Evolutionary conservation across 2,888 invertebrate species (phyloP).

Genomic region (Platynereis dumerilii): DNA sequence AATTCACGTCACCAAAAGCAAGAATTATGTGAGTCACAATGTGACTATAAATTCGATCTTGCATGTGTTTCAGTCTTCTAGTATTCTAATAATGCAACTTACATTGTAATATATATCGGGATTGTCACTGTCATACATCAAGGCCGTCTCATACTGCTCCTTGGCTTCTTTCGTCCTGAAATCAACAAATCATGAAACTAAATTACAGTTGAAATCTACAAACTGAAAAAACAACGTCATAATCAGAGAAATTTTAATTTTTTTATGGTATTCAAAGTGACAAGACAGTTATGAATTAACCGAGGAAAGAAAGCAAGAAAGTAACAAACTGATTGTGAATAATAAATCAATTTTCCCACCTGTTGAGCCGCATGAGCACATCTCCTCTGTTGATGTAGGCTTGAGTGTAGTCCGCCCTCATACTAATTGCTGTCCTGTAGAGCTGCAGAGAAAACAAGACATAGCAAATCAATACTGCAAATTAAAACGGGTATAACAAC

Average conservation of each 20-base stretch:
- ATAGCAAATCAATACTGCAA: too few relatives aligned
- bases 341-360: too few relatives aligned
- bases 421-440: constrained; percentile 93
- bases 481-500: too few relatives aligned
- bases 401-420: constrained; percentile 91
- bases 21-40: too few relatives aligned
- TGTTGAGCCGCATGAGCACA: constrained; percentile 91
- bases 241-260: too few relatives aligned
- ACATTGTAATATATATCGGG: constrained; percentile 64
- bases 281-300: too few relatives aligned
- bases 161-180: constrained; percentile 87
- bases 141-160: constrained; percentile 90
- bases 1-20: too few relatives aligned
- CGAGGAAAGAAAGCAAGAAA: not conserved
- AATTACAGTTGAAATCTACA: not conserved
- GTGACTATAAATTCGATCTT: too few relatives aligned
- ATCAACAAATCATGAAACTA: constrained; percentile 16
- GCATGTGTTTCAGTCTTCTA: too few relatives aligned
- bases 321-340: too few relatives aligned
- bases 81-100: too few relatives aligned
- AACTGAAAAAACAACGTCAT: not conserved
- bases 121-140: constrained; percentile 77
- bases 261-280: too few relatives aligned
- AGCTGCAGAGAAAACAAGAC: constrained; percentile 64
- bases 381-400: constrained; percentile 98